Conservation (phyloP, 2,113 vertebrate species). For the Gnathonemus echidnorhynchus region DNA sequence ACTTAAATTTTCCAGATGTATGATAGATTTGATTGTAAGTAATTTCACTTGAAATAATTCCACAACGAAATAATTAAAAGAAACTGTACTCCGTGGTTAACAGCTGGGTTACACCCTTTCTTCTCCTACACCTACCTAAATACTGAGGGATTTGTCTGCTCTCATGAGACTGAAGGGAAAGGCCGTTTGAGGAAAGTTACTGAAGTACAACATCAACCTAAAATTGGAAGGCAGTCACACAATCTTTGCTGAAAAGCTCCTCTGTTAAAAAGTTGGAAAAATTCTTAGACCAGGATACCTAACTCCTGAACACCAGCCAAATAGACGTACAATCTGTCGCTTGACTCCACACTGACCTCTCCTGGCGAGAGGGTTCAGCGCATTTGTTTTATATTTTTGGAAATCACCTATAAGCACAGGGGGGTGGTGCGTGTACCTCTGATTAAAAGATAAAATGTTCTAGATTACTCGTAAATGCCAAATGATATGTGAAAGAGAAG, state of each 20-base stretch:
- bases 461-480: neutral
- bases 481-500: neutral
- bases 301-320: constrained; percentile 13
- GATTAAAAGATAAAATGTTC: neutral
- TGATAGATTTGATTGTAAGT: neutral
- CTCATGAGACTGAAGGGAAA: neutral
- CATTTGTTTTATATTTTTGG: neutral
- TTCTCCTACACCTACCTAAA: neutral
- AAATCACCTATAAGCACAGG: neutral
- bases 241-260: constrained; percentile 36
- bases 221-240: neutral
- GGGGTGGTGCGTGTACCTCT: neutral
- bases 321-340: neutral
- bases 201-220: neutral
- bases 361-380: constrained; percentile 29
- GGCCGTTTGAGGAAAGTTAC: neutral
- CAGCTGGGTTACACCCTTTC: neutral
- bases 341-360: constrained; percentile 44
- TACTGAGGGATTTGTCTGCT: neutral
- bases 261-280: constrained; percentile 41
- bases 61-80: neutral
- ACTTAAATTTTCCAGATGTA: neutral
- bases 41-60: neutral
- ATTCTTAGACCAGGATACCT: constrained; percentile 31
- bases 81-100: neutral